phyloP scores from a whole-genome alignment of 1,140 invertebrate genomes.

The Pantala flavescens region DNA sequence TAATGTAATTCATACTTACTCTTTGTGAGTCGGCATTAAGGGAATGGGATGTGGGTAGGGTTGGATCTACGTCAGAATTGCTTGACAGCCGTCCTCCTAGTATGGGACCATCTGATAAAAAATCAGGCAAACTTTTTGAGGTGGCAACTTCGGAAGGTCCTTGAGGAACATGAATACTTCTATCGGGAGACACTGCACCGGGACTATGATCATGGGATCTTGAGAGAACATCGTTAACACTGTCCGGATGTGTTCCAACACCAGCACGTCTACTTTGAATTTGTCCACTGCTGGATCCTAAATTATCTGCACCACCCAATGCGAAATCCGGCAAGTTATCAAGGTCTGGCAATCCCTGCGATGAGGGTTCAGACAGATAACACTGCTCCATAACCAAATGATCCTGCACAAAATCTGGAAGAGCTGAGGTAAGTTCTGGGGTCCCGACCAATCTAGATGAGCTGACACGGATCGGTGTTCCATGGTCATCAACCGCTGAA shows the following conservation, averaged over 20 bases:
- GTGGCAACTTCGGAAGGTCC: conserved; percentile 26
- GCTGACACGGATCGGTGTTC: neutral
- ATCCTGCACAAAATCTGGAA: conserved; percentile 51
- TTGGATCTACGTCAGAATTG: neutral
- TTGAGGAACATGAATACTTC: neutral
- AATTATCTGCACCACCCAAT: neutral
- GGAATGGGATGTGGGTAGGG: neutral
- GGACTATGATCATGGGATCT: neutral
- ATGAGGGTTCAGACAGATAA: conserved; percentile 35
- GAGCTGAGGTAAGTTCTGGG: conserved; percentile 35
- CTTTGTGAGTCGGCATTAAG: neutral
- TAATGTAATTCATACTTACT: neutral
- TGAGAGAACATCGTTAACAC: neutral
- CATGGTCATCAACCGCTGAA: conserved; percentile 20
- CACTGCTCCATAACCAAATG: conserved; percentile 48
- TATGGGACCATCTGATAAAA: conserved; percentile 60
- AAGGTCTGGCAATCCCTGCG: conserved; percentile 31
- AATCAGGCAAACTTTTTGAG: conserved; percentile 58
- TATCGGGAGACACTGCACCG: neutral
- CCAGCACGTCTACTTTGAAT: neutral
- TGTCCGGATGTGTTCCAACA: neutral
- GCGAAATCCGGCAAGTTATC: conserved; percentile 49
- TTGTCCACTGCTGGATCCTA: neutral
- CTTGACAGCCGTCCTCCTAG: conserved; percentile 23
- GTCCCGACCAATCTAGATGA: conserved; percentile 17